Base-by-base conservation (phyloP, 2,888 invertebrate species). In the Drosophila macrothrix region DNA sequence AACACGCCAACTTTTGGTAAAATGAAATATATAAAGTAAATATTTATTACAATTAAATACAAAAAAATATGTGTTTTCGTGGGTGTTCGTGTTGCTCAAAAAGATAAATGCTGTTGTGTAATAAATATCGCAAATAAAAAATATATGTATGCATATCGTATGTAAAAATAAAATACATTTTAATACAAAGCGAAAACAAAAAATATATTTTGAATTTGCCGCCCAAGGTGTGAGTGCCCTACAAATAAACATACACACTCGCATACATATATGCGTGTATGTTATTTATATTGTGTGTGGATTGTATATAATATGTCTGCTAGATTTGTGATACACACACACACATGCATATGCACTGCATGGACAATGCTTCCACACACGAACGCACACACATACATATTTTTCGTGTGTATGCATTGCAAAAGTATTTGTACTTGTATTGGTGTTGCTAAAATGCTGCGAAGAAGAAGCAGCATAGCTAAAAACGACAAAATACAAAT, bases 11-110 rank as follows among this genome's bases (percentile, higher is more conserved):
- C 25, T 67, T 72, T 75, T 61, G 80, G 46, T 46, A 46, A 46
- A 25, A 46, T 59, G 58, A 82, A 79, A 66, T 75, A 62, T 67
- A 66, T 78, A 77, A 71, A 78, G 81, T 76, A 67, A 69, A 68
- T 73, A 82, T 78, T 70, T 72, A 69, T 68, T 62, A 63, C 67
- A 63, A 72, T 43, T 85, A 25, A 46, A 16, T 16, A 25, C 7
- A 46, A 46, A 16, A 14, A 46, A 46, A 25, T 46, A 3, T 22
- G 7, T 7, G 14, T 25, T 33, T 66, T 56, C 39, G 61, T 39
- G 60, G n/a, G 58, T 33, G 60, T 75, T 53, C 46, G 63, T 31
- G 58, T 56, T 50, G 22, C 22, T 46, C 14, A 46, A 46, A 25
- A 43, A 29, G 66, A 66, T 60, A 67, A 52, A 58, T 72, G 56